Base-by-base conservation (phyloP, 2,797 vertebrate species). In the Danio choprae region DNA sequence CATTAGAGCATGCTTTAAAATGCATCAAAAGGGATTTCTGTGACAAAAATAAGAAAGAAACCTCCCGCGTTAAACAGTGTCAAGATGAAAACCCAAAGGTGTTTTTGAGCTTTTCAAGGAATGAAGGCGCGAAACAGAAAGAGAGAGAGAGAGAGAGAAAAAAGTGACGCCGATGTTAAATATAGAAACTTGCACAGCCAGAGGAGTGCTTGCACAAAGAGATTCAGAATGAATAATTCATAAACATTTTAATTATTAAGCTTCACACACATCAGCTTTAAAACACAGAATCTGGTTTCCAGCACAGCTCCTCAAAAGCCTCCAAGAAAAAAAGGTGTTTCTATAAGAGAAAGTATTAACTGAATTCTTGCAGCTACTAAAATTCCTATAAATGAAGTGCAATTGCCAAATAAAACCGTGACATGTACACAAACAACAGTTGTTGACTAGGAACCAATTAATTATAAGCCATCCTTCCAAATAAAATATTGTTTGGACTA, bases 181-280 rank as follows among this genome's bases (percentile, higher is more conserved):
- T 91, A 90, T 92, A 93, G 92, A 90, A 83, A 72, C 81, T 85
- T 81, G 84, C 88, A 89, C 77, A 88, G 87, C 81, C 77, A 44
- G 73, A 77, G 55, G 62, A 62, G 74, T 63, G 81, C 82, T 80
- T 48, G 87, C 87, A 88, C 60, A 81, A 87, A 90, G 81, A 86
- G 83, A 90, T 91, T 86, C 85, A 83, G 89, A 87, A 86, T 87
- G 86, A 93, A 93, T 94, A 86, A 93, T 94, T 93, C 84, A 94
- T 91, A 83, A 70, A 74, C 55, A 22, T 77, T 89, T 89, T 88
- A 76, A 93, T 90, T 86, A 92, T 93, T 94, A 90, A 94, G 36
- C 15, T 86, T 83, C 74, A 73, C 15, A 22, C 83, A 83, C 81
- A 83, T 83, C 85, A 78, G 79, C 38, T 70, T 85, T 77, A 84